A percentile compares a stretch with the other conserved stretches of the same genome.
Evolutionary conservation across 2,888 invertebrate genomes (phyloP).

Genomic region (Caenorhabditis becei): DNA sequence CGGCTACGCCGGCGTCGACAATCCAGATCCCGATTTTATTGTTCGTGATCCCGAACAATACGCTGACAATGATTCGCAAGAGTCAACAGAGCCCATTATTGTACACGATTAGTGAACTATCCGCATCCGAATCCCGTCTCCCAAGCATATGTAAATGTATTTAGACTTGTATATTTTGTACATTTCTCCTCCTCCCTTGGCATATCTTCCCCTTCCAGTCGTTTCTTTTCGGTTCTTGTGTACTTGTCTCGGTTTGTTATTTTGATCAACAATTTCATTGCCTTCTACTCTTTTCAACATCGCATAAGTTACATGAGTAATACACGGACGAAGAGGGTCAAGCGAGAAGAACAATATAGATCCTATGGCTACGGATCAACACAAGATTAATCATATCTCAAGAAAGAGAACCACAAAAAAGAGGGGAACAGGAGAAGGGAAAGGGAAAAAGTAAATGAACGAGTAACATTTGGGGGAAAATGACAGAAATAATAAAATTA

Average conservation of each 20-base stretch:
- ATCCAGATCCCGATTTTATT: constrained; percentile 32
- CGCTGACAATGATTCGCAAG: constrained; percentile 20
- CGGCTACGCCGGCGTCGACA: constrained; percentile 64
- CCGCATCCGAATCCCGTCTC: background rate
- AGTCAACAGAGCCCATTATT: constrained; percentile 38
- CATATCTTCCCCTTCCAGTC: constrained; percentile 11
- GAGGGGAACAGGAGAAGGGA: constrained; percentile 5
- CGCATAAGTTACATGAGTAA: background rate
- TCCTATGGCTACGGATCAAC: constrained; percentile 2
- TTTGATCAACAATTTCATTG: constrained; percentile 15
- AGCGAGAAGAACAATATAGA: constrained; percentile 3
- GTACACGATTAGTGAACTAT: constrained; percentile 20
- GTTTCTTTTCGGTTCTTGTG: background rate
- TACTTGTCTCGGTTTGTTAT: background rate
- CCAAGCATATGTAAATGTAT: too few species aligned
- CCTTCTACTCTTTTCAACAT: constrained; percentile 7
- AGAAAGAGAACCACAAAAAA: constrained; percentile 5
- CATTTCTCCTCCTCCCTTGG: background rate
- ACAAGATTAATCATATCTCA: background rate
- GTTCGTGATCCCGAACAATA: constrained; percentile 9
- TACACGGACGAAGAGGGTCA: background rate
- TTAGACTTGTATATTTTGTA: constrained; percentile 6
- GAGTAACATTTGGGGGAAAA: background rate
- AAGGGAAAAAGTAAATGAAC: constrained; percentile 10
- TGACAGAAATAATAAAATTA: constrained; percentile 36